Percentiles rank a stretch among this genome's conserved stretches.
Evolutionary conservation across 2,888 invertebrate genomes (phyloP).

Genomic region (Noctua fimbriata): DNA sequence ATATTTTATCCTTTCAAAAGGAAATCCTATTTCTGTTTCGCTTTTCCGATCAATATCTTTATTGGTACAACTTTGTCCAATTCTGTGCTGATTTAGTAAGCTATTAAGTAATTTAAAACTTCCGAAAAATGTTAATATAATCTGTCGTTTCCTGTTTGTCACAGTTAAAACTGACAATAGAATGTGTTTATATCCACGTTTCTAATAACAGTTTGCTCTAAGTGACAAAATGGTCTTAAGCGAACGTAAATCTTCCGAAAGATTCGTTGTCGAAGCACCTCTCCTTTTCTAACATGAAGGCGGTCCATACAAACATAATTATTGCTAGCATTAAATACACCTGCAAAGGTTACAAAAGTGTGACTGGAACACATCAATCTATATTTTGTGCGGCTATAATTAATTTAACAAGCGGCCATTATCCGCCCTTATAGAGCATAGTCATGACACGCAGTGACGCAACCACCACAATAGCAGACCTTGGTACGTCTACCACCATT

Average conservation of each 20-base stretch:
- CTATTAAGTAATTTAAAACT: conserved; percentile 16
- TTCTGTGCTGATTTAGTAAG: conserved; percentile 3
- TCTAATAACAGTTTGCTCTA: conserved; percentile 35
- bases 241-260: conserved; percentile 1
- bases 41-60: not conserved
- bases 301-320: conserved; percentile 2
- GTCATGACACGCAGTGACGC: conserved; percentile 74
- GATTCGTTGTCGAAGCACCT: not conserved
- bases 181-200: conserved; percentile 21
- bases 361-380: conserved; percentile 57
- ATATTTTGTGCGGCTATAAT: conserved; percentile 65
- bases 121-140: conserved; percentile 14
- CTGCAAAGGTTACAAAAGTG: conserved; percentile 46
- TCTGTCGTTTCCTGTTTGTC: conserved; percentile 10
- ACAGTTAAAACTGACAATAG: conserved; percentile 15
- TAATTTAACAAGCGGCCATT: conserved; percentile 80
- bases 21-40: not conserved
- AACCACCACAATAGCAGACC: conserved; percentile 79
- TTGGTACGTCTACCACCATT: conserved; percentile 66
- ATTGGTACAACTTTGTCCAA: not conserved
- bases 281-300: conserved; percentile 2
- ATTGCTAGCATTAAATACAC: conserved; percentile 36
- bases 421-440: conserved; percentile 76
- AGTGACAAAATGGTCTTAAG: conserved; percentile 11
- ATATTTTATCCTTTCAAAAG: conserved; percentile 2